Conservation (phyloP, 2,797 vertebrate species). For the Mallotus villosus region DNA sequence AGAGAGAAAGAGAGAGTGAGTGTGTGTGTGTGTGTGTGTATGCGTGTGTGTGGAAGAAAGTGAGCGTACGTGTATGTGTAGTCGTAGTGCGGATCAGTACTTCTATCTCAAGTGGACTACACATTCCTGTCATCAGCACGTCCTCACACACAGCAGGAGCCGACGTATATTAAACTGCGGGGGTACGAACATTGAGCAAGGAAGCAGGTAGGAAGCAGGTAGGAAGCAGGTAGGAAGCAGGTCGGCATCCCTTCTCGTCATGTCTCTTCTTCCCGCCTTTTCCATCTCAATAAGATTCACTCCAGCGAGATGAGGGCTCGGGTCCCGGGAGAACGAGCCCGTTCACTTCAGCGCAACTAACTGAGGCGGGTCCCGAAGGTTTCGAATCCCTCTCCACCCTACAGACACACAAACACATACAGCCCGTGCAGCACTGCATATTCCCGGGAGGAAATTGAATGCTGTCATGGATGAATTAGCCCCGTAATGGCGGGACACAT, state of each 20-base stretch:
- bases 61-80: constrained; percentile 32
- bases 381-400: not conserved
- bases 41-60: not conserved
- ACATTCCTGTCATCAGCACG: not conserved
- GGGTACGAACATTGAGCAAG: constrained; percentile 57
- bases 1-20: no score
- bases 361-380: constrained; percentile 82
- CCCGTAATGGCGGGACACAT: constrained; percentile 97
- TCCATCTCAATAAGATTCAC: constrained; percentile 69
- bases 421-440: constrained; percentile 78
- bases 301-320: constrained; percentile 77
- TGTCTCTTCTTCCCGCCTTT: constrained; percentile 66
- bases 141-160: not conserved
- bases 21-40: not conserved
- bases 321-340: constrained; percentile 71
- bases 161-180: not conserved
- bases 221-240: no score
- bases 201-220: constrained; percentile 15
- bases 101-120: not conserved
- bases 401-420: not conserved
- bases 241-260: not conserved
- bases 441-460: constrained; percentile 98
- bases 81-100: not conserved
- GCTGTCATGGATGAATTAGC: constrained; percentile 99
- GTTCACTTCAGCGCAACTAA: constrained; percentile 82